Conservation (phyloP, 2,113 vertebrate genomes). For the Campylomormyrus numenius region DNA sequence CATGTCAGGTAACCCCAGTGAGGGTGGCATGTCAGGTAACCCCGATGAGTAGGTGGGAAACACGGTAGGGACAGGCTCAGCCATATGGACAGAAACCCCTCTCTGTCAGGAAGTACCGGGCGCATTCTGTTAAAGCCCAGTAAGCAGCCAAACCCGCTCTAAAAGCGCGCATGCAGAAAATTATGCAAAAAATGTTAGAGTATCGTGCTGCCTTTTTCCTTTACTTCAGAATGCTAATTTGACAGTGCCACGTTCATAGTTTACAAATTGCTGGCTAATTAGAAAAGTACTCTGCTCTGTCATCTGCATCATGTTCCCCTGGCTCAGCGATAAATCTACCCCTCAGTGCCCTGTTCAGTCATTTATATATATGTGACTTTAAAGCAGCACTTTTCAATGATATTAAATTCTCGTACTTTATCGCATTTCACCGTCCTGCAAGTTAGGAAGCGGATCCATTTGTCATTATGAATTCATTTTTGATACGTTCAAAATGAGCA, state of each 20-base stretch:
- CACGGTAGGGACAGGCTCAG: too few relatives aligned
- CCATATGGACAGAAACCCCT: too few relatives aligned
- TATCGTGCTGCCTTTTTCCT: neutral
- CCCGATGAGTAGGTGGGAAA: neutral
- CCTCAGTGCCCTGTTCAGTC: neutral
- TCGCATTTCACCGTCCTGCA: conserved; percentile 3
- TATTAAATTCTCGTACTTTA: conserved; percentile 6
- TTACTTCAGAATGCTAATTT: neutral
- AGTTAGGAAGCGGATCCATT: neutral
- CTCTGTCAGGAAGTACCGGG: too few relatives aligned
- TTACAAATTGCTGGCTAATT: conserved; percentile 44
- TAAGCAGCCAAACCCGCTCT: neutral
- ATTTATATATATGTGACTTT: neutral
- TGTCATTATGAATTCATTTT: neutral
- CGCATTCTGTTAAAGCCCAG: neutral
- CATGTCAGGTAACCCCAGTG: neutral
- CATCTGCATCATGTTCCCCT: neutral
- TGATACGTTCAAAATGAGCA: neutral
- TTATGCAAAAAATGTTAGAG: neutral
- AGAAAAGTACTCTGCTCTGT: conserved; percentile 18
- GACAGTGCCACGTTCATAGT: conserved; percentile 31
- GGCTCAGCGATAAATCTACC: conserved; percentile 15
- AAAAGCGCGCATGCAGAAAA: neutral
- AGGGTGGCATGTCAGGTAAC: neutral
- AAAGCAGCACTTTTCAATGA: neutral